Evolutionary conservation across 2,797 vertebrate species (phyloP).

Genomic region (Poeciliopsis infans): DNA sequence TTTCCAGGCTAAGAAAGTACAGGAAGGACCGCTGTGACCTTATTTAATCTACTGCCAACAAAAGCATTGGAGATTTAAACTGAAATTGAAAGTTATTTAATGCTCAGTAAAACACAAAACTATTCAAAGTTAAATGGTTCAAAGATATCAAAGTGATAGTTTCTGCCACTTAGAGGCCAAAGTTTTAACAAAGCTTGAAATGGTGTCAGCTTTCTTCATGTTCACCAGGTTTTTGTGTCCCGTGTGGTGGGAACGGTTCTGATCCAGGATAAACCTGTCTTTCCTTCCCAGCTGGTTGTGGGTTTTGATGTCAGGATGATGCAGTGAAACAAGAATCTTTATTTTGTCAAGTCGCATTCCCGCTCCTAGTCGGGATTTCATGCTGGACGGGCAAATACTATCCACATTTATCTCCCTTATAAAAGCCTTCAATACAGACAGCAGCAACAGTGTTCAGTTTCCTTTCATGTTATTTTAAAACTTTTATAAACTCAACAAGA

Average conservation of each 20-base stretch:
- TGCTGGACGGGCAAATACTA: conserved; percentile 13
- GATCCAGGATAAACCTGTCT: conserved; percentile 31
- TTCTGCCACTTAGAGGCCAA: background rate
- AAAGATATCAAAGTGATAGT: background rate
- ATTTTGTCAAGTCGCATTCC: conserved; percentile 32
- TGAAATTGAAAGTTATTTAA: background rate
- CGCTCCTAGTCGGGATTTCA: conserved; percentile 16
- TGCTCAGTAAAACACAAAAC: background rate
- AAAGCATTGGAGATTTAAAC: background rate
- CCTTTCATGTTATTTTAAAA: background rate
- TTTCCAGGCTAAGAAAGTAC: conserved; percentile 8
- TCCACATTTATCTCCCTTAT: conserved; percentile 9
- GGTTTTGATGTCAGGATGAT: conserved; percentile 51
- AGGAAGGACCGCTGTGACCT: background rate
- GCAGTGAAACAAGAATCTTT: conserved; percentile 19
- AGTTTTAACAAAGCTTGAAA: background rate
- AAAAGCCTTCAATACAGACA: conserved; percentile 9
- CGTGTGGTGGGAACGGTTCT: conserved; percentile 23
- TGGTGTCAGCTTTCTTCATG: background rate
- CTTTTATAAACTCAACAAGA: conserved; percentile 11
- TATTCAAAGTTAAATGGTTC: background rate
- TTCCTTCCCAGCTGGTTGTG: conserved; percentile 19
- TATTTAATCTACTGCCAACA: background rate
- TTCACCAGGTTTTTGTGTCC: conserved; percentile 9
- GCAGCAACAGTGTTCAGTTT: background rate